phyloP scores from a whole-genome alignment of 2,888 invertebrate species.

The Drosophila colorata region DNA sequence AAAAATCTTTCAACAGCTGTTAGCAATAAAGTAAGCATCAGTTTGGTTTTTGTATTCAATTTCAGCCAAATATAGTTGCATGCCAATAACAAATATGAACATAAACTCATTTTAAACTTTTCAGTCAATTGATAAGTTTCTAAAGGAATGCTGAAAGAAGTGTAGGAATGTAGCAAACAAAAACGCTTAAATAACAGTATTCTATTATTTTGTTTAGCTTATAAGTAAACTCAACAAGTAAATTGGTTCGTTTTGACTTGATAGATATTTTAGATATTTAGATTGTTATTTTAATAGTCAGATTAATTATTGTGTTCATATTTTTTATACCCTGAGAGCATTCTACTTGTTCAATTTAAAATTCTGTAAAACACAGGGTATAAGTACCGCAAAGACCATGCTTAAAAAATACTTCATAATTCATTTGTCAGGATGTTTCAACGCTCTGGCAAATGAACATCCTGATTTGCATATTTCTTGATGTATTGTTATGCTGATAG shows the following conservation, averaged over 20 bases:
- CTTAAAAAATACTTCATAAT: constrained; percentile 23
- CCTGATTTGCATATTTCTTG: constrained; percentile 32
- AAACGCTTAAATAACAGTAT: neutral
- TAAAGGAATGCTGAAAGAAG: neutral
- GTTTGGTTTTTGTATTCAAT: constrained; percentile 44
- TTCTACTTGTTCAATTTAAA: neutral
- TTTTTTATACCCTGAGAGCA: too few species aligned
- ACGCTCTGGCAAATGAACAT: constrained; percentile 27
- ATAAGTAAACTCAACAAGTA: neutral
- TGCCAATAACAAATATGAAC: constrained; percentile 30
- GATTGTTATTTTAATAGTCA: neutral
- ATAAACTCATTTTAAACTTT: constrained; percentile 19
- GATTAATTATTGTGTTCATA: constrained; percentile 3
- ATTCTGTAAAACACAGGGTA: neutral
- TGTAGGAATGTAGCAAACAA: neutral
- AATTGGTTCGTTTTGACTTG: too few species aligned
- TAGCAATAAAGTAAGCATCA: constrained; percentile 47
- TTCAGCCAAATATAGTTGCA: constrained; percentile 28
- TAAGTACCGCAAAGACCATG: neutral
- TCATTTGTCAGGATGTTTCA: constrained; percentile 42
- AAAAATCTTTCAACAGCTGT: constrained; percentile 56
- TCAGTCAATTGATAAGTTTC: constrained; percentile 8
- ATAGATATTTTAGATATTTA: too few species aligned
- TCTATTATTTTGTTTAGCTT: neutral
- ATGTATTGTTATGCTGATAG: constrained; percentile 31